Evolutionary conservation across 2,113 vertebrate species (phyloP).

Genomic region (Mormyrus lacerda): DNA sequence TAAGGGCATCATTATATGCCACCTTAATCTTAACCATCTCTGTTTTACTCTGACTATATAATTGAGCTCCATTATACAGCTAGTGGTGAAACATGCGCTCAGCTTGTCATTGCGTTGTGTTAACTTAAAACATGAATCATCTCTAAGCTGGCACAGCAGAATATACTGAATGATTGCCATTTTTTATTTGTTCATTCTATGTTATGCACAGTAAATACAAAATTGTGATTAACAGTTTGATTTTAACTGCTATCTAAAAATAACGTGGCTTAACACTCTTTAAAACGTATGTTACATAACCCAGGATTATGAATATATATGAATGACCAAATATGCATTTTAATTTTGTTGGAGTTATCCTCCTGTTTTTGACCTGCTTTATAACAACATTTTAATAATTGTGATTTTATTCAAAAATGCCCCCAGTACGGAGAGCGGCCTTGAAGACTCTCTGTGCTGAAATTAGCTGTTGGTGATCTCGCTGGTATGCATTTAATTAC

Average conservation of each 20-base stretch:
- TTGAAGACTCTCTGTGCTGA: not conserved
- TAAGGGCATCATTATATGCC: too few relatives aligned
- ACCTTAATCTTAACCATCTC: too few relatives aligned
- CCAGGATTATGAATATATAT: not conserved
- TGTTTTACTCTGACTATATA: too few relatives aligned
- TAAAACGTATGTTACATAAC: not conserved
- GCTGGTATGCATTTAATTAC: not conserved
- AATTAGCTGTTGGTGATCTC: not conserved
- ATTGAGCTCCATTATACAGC: not conserved
- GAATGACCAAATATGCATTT: not conserved
- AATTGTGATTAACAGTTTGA: not conserved
- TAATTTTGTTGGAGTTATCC: not conserved
- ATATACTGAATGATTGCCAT: not conserved
- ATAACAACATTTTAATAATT: not conserved
- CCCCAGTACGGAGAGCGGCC: not conserved
- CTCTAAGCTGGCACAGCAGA: not conserved
- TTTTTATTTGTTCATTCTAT: not conserved
- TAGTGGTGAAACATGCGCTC: not conserved
- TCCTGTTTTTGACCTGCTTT: not conserved
- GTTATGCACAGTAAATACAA: not conserved
- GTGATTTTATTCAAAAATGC: not conserved
- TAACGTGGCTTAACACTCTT: not conserved
- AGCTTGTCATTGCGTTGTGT: not conserved
- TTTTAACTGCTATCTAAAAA: not conserved
- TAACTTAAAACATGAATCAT: not conserved